These are phyloP conservation scores for Stegostoma tigrinum DNA, from an alignment of 2,113 vertebrate species.

Conservation along the genomic window DNA sequence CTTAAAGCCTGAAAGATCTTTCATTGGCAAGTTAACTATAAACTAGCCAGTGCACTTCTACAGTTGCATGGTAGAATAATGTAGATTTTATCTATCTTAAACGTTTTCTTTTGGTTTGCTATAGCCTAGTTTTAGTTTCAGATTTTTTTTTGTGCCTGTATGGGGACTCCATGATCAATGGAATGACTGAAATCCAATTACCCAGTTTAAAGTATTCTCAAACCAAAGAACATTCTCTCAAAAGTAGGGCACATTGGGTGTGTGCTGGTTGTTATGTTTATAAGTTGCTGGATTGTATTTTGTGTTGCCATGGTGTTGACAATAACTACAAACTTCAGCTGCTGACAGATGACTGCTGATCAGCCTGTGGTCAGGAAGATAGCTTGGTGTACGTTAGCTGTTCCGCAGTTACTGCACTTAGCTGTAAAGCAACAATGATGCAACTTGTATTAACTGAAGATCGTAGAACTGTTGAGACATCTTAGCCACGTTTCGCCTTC, in stretches of 20 bases:
- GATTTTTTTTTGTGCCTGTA: background rate
- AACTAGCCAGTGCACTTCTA: background rate
- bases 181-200: background rate
- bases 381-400: background rate
- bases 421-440: background rate
- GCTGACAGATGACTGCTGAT: slow-evolving; percentile 54
- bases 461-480: background rate
- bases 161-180: background rate
- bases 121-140: background rate
- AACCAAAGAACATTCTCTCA: background rate
- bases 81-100: background rate
- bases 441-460: background rate
- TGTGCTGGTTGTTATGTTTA: slow-evolving; percentile 31
- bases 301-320: slow-evolving; percentile 58
- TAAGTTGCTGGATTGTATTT: slow-evolving; percentile 39
- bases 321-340: slow-evolving; percentile 57
- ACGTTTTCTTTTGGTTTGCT: background rate
- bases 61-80: background rate
- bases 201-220: slow-evolving; percentile 9
- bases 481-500: background rate
- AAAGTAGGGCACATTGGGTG: slow-evolving; percentile 19
- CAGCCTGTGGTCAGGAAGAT: slow-evolving; percentile 51
- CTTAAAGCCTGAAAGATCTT: background rate
- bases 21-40: background rate
- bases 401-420: background rate